phyloP scores from a whole-genome alignment of 2,113 vertebrate species.

The Ophthalmolycus amberensis region DNA sequence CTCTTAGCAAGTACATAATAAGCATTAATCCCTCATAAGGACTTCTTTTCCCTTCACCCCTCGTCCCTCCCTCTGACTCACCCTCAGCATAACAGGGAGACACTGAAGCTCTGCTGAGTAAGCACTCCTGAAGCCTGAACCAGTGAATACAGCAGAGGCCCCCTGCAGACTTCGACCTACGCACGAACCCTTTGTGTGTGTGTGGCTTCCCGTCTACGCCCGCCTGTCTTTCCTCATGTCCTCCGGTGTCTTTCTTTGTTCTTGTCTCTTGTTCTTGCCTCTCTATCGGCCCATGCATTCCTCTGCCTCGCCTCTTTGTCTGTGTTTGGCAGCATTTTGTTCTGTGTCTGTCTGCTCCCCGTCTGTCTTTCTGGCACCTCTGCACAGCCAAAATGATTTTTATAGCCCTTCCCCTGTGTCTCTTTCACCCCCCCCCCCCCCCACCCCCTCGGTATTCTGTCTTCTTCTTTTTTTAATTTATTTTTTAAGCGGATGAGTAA shows the following conservation, averaged over 20 bases:
- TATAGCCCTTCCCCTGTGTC: conserved; percentile 63
- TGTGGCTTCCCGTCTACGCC: conserved; percentile 7
- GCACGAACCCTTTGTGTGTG: conserved; percentile 48
- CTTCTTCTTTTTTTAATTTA: conserved; percentile 12
- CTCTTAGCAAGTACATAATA: conserved; percentile 8
- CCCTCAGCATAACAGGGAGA: conserved; percentile 22
- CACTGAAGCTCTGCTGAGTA: conserved; percentile 60
- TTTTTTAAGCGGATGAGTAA: conserved; percentile 64
- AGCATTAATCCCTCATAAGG: conserved; percentile 13
- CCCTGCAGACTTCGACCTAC: conserved; percentile 53
- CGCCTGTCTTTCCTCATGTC: conserved; percentile 42
- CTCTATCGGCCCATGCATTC: conserved; percentile 36
- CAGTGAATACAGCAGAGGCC: conserved; percentile 48
- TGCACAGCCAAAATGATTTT: conserved; percentile 56
- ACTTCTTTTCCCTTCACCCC: conserved; percentile 4
- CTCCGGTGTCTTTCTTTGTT: conserved; percentile 33
- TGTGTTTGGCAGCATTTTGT: conserved; percentile 49
- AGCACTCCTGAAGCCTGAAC: conserved; percentile 51
- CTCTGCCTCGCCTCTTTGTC: conserved; percentile 55
- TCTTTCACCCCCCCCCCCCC: conserved; percentile 34
- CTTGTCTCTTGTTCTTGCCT: neutral
- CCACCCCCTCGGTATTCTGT: conserved; percentile 30
- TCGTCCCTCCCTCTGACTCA: conserved; percentile 30
- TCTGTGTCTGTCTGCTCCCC: conserved; percentile 43
- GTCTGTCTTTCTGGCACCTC: conserved; percentile 62